A percentile compares a stretch with the other conserved stretches of the same genome.
Evolutionary conservation across 2,888 invertebrate species (phyloP).

Genomic region (Euphydryas editha): DNA sequence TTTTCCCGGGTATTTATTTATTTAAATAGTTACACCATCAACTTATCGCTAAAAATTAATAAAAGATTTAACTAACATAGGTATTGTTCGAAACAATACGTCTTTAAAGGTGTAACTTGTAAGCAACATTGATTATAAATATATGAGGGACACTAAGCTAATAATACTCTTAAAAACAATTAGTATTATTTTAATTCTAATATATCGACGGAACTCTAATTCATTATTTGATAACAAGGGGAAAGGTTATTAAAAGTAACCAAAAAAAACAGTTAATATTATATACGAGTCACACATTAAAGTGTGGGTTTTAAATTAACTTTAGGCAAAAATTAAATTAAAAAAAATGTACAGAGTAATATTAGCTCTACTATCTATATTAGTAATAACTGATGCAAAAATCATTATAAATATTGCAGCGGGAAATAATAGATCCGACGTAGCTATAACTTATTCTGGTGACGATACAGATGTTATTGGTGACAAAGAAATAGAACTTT

Average conservation of each 20-base stretch:
- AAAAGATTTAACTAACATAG: no score
- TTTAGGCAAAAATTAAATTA: not conserved
- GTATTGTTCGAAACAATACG: no score
- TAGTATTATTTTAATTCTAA: no score
- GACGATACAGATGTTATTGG: constrained; percentile 52
- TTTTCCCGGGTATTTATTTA: no score
- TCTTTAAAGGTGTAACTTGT: no score
- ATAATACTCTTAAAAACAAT: no score
- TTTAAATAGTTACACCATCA: no score
- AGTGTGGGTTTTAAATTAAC: constrained; percentile 1
- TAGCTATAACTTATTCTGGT: constrained; percentile 54
- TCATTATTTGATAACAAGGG: constrained; percentile 2
- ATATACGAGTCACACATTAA: not conserved
- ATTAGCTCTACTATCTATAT: not conserved
- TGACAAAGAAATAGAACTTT: constrained; percentile 57
- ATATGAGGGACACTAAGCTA: no score
- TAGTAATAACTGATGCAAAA: constrained; percentile 48
- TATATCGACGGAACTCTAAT: constrained; percentile 5
- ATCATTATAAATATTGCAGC: constrained; percentile 55
- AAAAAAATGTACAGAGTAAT: constrained; percentile 13
- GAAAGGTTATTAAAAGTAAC: not conserved
- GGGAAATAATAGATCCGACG: constrained; percentile 45
- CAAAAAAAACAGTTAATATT: not conserved
- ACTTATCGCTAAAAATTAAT: no score
- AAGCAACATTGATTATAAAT: no score